Conservation (phyloP, 2,888 invertebrate species). For the Ophion obscuratus region DNA sequence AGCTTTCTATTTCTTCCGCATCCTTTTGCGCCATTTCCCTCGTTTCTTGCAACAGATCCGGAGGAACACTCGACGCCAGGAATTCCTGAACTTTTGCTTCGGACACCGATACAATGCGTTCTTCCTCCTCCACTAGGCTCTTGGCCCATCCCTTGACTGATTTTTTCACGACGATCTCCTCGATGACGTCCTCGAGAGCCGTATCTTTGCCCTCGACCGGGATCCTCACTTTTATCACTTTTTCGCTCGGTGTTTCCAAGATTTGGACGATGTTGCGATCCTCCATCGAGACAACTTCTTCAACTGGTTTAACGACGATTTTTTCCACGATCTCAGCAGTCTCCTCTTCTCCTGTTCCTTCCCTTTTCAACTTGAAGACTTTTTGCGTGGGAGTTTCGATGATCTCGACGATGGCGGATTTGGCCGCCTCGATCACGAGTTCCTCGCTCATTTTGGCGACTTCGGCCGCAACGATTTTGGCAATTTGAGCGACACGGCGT, state of each 20-base stretch:
- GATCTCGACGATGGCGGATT: constrained; percentile 49
- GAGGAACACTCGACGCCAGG: constrained; percentile 54
- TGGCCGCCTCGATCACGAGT: constrained; percentile 26
- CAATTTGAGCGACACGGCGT: constrained; percentile 47
- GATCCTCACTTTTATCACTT: constrained; percentile 58
- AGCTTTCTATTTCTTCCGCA: constrained; percentile 69
- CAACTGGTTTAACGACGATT: constrained; percentile 52
- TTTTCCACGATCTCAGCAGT: constrained; percentile 50
- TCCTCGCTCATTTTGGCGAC: constrained; percentile 31
- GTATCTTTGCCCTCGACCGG: constrained; percentile 27
- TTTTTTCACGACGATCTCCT: constrained; percentile 61
- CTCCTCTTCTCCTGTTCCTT: constrained; percentile 23
- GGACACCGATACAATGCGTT: constrained; percentile 35
- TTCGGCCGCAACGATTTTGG: constrained; percentile 46
- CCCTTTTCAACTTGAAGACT: constrained; percentile 61
- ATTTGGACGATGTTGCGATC: constrained; percentile 50
- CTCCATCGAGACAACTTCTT: constrained; percentile 55
- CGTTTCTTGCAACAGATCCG: constrained; percentile 49
- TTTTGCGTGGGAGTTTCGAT: constrained; percentile 61
- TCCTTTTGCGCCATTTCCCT: constrained; percentile 61
- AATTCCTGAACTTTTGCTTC: constrained; percentile 67
- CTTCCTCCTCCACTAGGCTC: constrained; percentile 54
- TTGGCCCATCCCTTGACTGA: constrained; percentile 58
- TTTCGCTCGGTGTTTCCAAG: constrained; percentile 46
- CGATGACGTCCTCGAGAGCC: constrained; percentile 56